Evolutionary conservation across 2,113 vertebrate species (phyloP).

Genomic region (Columba janthina): DNA sequence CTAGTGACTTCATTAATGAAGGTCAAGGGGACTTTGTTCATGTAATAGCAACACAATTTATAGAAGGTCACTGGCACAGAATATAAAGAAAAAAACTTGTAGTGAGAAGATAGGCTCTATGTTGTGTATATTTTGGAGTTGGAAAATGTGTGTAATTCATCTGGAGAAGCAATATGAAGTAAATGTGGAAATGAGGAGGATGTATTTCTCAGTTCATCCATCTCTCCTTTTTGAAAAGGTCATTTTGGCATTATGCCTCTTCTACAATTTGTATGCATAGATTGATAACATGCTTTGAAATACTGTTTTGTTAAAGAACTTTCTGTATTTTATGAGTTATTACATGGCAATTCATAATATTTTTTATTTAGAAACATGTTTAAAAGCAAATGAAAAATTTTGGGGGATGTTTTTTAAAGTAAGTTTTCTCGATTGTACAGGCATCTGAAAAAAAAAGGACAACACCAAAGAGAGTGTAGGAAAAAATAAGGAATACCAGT

Average conservation of each 20-base stretch:
- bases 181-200: not conserved
- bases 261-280: not conserved
- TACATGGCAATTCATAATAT: not conserved
- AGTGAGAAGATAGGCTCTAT: not conserved
- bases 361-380: not conserved
- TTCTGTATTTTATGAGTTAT: not conserved
- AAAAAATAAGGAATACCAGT: not conserved
- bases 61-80: not conserved
- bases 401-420: not conserved
- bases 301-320: not conserved
- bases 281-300: not conserved
- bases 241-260: not conserved
- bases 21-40: not conserved
- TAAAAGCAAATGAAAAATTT: not conserved
- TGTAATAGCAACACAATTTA: fast-evolving
- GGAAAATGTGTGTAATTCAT: not conserved
- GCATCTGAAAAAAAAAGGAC: not conserved
- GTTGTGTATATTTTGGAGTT: not conserved
- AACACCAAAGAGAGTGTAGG: not conserved
- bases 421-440: not conserved
- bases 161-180: not conserved
- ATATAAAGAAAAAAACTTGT: not conserved
- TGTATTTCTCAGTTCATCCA: not conserved
- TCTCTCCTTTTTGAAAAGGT: constrained; percentile 14
- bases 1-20: not conserved